Percentiles rank a stretch among this genome's conserved stretches.
Evolutionary conservation across 2,113 vertebrate species (phyloP).

Genomic region (Pituophis catenifer): DNA sequence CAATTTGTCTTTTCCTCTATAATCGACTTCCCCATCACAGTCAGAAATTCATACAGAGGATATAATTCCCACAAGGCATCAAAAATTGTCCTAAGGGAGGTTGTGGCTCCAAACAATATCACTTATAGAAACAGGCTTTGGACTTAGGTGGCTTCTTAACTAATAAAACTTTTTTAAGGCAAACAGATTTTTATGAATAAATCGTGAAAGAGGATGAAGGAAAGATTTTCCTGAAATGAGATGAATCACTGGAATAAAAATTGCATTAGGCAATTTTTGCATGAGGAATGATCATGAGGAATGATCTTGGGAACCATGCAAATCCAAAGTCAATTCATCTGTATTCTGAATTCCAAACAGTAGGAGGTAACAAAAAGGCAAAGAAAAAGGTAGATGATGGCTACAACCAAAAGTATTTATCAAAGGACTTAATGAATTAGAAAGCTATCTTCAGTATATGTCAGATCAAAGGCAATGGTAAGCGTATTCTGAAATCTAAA

Average conservation of each 20-base stretch:
- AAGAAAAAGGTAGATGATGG: neutral
- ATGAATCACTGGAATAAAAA: neutral
- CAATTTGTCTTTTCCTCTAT: neutral
- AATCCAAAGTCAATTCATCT: neutral
- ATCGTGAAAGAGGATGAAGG: neutral
- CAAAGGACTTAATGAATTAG: neutral
- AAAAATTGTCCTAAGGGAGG: neutral
- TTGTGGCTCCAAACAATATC: neutral
- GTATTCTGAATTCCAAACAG: neutral
- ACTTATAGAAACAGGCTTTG: neutral
- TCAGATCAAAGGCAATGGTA: neutral
- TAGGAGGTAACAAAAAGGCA: neutral
- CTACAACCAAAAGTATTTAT: neutral
- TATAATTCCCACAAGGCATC: neutral
- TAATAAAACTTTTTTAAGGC: neutral
- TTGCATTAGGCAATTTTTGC: neutral
- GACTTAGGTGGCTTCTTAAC: neutral
- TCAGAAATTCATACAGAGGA: neutral
- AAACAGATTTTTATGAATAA: neutral
- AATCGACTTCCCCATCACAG: neutral
- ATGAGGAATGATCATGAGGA: neutral
- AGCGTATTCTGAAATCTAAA: neutral
- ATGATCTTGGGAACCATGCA: neutral
- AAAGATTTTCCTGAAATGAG: neutral
- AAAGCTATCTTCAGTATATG: neutral